Evolutionary conservation across 2,797 vertebrate species (phyloP), one percentile per base, ranked within the genome.

Genomic region (Octomys mimax): DNA sequence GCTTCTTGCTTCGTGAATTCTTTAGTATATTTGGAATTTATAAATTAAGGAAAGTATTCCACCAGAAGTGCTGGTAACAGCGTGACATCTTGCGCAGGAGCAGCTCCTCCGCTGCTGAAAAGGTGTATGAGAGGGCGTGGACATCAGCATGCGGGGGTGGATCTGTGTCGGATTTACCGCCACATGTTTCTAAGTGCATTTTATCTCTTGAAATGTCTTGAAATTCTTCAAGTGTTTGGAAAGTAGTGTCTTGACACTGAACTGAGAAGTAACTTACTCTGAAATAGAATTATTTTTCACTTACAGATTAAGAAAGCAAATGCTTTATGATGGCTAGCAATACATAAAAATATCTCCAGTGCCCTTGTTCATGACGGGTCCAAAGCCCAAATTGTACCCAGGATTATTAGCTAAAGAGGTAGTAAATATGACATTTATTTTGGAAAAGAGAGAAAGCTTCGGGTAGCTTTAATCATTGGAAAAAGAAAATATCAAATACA

Each of bases 171-270:
- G 68, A 33, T 42, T 61, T 81, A 49, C 24, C 21, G 39, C 39
- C 39, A 2, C 39, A 39, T 39, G 39, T 39, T 39, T 39, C 39
- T 94, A 94, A 62, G 95, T 96, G 94, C 64, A 73, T 93, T 96
- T 95, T 96, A 75, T 94, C 87, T 97, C 68, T 49, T 49, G 42
- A 75, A 75, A 14, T 46, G 33, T 97, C 92, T 94, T 97, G 88
- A 97, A 98, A 97, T 97, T n/a, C 94, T 96, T 2, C 84, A 93
- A 84, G 97, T 98, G 91, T 31, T 93, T 97, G 46, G 86, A 91
- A 83, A 12, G 5, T 94, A 75, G 83, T 87, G 42, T 97, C 66
- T 95, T 87, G 68, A 97, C 98, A 97, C 96, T 97, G 96, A 98
- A 97, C 96, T 96, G 92, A 89, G 52, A 61, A 96, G 96, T 95